Base-by-base conservation (phyloP, 2,888 invertebrate genomes). In the Agriopis marginaria region DNA sequence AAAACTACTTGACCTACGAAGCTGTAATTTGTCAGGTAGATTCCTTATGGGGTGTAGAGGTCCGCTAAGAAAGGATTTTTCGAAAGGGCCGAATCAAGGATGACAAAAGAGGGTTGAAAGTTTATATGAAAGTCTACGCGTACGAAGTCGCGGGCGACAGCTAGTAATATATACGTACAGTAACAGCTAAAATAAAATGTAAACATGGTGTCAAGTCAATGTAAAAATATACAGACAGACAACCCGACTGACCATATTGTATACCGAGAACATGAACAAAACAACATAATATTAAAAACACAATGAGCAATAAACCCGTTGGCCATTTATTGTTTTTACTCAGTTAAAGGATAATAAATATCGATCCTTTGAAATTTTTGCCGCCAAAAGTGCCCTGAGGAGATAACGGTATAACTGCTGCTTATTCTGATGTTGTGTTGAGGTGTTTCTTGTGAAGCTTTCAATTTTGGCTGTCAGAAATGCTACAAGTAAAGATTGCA, bases 271-370 rank as follows among this genome's bases (percentile, higher is more conserved):
- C 23, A 58, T 45, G 59, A 45, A 56, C 50, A 45, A 55, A 69
- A 72, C 65, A 45, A 62, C 50, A 14, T 60, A 44, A 64, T 47
- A 11, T 61, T 70, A 53, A 63, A 54, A 66, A 64, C 70, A 70
- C 77, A 77, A 77, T 79, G 72, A 70, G 72, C 56, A 40, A 62
- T 74, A 73, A 76, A 67, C 50, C 66, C 67, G 9, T 45, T 47
- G 61, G 60, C 53, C 66, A 58, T 68, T 69, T 73, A 76, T 73
- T 74, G 73, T 74, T 74, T 73, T 69, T 68, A 65, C 60, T 64
- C 65, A 66, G 68, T 74, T 74, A 73, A 72, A 71, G 70, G 63
- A 73, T 74, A 73, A 70, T 74, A 76, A 71, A 75, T 64, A 71
- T 66, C 49, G 66, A 72, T 51, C 62, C 68, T 71, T 73, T 71